Percentiles rank a stretch among this genome's conserved stretches.
phyloP scores from a whole-genome alignment of 2,113 vertebrate genomes.

The Nycticebus coucang region DNA sequence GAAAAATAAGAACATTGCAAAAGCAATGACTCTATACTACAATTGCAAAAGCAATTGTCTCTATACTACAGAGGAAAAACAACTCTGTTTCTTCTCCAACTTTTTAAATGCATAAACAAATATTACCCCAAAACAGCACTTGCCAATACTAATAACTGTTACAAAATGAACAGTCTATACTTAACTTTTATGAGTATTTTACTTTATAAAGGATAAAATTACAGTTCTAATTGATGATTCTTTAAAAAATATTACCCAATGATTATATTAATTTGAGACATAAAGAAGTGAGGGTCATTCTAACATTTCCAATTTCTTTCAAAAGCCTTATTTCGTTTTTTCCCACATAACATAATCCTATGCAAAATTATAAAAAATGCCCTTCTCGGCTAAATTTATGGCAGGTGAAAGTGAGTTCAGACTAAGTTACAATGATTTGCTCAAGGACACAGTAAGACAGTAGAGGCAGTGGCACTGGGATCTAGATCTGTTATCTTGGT shows the following conservation, averaged over 20 bases:
- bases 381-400: neutral
- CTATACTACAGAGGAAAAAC: neutral
- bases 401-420: neutral
- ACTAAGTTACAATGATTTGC: neutral
- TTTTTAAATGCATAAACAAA: neutral
- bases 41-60: too few species aligned
- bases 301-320: conserved; percentile 1
- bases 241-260: neutral
- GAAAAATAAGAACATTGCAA: neutral
- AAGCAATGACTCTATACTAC: too few species aligned
- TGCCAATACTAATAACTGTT: neutral
- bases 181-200: conserved; percentile 10
- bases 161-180: neutral
- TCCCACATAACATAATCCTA: neutral
- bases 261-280: neutral
- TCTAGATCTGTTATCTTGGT: neutral
- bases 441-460: neutral
- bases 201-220: neutral
- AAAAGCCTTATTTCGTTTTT: neutral
- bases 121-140: neutral
- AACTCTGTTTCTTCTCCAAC: neutral
- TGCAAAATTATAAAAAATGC: neutral
- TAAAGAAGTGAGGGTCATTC: neutral
- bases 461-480: neutral
- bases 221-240: neutral